A percentile compares a stretch with the other conserved stretches of the same genome.
Conservation (phyloP, 2,113 vertebrate genomes). For the Tachycineta bicolor region DNA sequence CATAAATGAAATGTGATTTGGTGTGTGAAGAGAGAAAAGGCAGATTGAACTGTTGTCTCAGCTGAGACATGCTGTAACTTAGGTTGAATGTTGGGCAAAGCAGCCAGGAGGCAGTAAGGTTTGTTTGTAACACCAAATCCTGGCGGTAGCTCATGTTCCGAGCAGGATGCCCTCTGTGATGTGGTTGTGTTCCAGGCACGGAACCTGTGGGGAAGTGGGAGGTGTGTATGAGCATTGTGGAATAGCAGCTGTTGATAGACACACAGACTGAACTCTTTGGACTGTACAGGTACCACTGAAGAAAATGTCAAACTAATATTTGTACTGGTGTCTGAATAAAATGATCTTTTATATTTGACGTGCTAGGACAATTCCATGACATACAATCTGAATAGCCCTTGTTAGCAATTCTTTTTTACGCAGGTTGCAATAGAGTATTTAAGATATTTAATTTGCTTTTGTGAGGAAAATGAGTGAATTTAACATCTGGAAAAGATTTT, state of each 20-base stretch:
- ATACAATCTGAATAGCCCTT: neutral
- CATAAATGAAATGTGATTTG: neutral
- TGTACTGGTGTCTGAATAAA: neutral
- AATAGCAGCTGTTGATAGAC: neutral
- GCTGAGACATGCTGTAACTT: neutral
- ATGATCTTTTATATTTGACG: neutral
- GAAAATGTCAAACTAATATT: neutral
- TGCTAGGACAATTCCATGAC: neutral
- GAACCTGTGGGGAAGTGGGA: neutral
- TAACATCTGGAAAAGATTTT: neutral
- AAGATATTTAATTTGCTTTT: neutral
- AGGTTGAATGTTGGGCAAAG: neutral
- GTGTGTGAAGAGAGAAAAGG: neutral
- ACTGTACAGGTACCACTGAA: neutral
- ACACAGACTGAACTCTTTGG: neutral
- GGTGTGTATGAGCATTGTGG: neutral
- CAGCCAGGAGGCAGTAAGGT: neutral
- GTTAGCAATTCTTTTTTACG: neutral
- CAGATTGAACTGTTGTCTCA: neutral
- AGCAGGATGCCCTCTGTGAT: neutral
- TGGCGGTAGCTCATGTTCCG: neutral
- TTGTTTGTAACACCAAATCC: neutral
- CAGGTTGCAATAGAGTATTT: neutral
- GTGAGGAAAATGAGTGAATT: neutral
- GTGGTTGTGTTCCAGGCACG: neutral